Percentiles rank a stretch among this genome's conserved stretches.
Conservation (phyloP, 1,140 invertebrate genomes). For the Heliothis subflexa region DNA sequence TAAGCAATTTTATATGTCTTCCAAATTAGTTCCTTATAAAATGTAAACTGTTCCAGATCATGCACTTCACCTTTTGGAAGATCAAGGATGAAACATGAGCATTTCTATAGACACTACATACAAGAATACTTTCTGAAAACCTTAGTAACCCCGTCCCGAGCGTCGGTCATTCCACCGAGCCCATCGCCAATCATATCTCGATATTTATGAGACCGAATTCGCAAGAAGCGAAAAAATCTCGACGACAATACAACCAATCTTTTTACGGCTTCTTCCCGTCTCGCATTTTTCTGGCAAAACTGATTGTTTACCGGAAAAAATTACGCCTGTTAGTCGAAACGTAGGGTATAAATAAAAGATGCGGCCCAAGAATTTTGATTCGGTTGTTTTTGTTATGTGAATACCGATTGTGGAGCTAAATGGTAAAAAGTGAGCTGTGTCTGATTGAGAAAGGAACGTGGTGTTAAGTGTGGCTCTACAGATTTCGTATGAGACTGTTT, state of each 20-base stretch:
- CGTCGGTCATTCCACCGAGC: conserved; percentile 58
- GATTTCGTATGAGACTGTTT: conserved; percentile 69
- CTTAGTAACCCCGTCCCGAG: conserved; percentile 9
- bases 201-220: conserved; percentile 70
- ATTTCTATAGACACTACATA: neutral
- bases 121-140: neutral
- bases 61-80: too few relatives aligned
- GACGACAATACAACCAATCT: conserved; percentile 65
- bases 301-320: conserved; percentile 86
- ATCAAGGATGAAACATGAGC: neutral
- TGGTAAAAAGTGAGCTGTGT: conserved; percentile 76
- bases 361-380: conserved; percentile 82
- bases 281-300: conserved; percentile 84
- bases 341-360: conserved; percentile 84
- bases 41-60: too few relatives aligned
- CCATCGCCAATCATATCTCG: conserved; percentile 69
- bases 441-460: conserved; percentile 80
- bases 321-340: conserved; percentile 84
- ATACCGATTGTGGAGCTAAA: conserved; percentile 67
- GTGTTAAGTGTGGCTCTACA: conserved; percentile 68
- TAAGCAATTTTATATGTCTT: too few relatives aligned
- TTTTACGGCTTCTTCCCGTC: conserved; percentile 82
- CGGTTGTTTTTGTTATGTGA: conserved; percentile 75
- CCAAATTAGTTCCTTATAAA: too few relatives aligned
- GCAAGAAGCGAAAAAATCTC: conserved; percentile 69